Base-by-base conservation (phyloP, 1,140 invertebrate genomes). In the Saccostrea echinata region DNA sequence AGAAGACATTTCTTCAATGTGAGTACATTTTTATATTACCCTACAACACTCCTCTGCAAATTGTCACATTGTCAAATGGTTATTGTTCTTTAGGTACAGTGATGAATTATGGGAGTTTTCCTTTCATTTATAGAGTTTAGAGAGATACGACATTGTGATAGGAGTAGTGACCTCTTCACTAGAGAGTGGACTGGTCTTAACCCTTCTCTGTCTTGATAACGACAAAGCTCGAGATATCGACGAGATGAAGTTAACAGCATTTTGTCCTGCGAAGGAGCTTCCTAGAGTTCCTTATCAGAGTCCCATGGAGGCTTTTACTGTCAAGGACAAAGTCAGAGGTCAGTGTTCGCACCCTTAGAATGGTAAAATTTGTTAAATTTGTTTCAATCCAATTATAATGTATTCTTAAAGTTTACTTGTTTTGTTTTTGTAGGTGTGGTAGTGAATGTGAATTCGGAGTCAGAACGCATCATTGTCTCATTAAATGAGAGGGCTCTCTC, bases 381-480 rank as follows among this genome's bases (percentile, higher is more conserved):
- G n/a, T 68, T 24, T 27, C 53, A 55, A 1, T 55, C 53, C 43
- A 33, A 86, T 84, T 88, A 51, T 35, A 30, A 80, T 55, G n/a
- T 1, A 33, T 51, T 83, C 8, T 83, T 6, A 0, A 13, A 52
- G 18, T 53, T 30, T 11, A 18, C 16, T 24, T 51, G 35, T 52
- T n/a, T 43, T 21, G 21, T 35, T 87, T 81, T 87, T 89, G n/a
- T 84, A 94, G 98, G 97, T 95, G 97, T 98, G 96, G 97, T 98
- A 27, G 96, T 98, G 91, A 97, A 97, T 96, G 97, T 98, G 87
- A 97, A 97, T 92, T 96, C 97, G 80, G 97, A 98, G 93, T 97
- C 97, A 35, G 97, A 98, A 94, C 98, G 98, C 95, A 96, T 98
- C 93, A 96, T 97, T 89, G 96, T 97, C 93, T 97, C 97, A 92